Evolutionary conservation across 2,888 invertebrate genomes (phyloP), one percentile per base, ranked within the genome.

Genomic region (Heteromurus nitidus): DNA sequence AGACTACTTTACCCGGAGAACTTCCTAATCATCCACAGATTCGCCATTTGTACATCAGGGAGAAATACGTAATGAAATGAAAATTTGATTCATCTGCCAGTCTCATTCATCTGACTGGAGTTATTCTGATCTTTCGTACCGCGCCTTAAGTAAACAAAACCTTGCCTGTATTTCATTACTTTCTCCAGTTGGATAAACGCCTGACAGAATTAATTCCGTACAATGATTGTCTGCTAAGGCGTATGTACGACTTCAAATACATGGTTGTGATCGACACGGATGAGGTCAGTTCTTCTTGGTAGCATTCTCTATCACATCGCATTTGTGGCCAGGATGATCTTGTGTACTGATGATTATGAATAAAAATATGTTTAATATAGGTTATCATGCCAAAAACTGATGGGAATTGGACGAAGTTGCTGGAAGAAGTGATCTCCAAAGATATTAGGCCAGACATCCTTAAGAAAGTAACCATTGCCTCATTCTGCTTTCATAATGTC

Each of bases 151-250:
- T 13, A n/a, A 47, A 47, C n/a, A 3, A 47, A 47, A 47, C 3
- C 11, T 47, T 11, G n/a, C 3, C 18, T 16, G 18, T 22, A 3
- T 55, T 55, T 55, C 3, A 55, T 50, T 28, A 30, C 20, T 30
- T 18, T 28, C 28, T 20, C 2, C 28, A 70, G 47, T 1, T 88
- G 67, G 89, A 89, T 82, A 90, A 90, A 87, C 87, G 90, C 2
- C 88, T 90, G 42, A 89, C 89, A 76, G 91, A 91, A 83, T 85
- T 91, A 18, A 88, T 90, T 53, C 89, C 90, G 2, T 91, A 90
- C 87, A 91, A 90, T 83, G 90, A 91, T 84, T 91, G 90, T 82
- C 88, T 91, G 58, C 90, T 90, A 85, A 86, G 88, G 82, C 88
- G 90, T 85, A 87, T 90, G 73, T 87, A 89, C 73, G 87, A 87